These are phyloP conservation scores for Steinernema khuongi DNA, from an alignment of 1,140 invertebrate genomes.

Conservation along the genomic window DNA sequence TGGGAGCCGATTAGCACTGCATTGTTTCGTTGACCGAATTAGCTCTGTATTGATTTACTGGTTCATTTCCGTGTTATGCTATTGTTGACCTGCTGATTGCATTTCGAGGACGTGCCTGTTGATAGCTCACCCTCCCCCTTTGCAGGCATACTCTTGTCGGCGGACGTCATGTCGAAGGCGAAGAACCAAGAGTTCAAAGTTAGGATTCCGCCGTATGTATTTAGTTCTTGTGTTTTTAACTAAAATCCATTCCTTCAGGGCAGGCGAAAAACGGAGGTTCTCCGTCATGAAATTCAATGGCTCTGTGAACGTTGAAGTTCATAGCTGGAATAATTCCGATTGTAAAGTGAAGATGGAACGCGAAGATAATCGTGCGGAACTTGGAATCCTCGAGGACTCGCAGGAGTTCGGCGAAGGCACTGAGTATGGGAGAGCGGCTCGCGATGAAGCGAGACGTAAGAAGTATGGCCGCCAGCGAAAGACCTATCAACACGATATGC, in stretches of 20 bases:
- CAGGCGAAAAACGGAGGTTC: constrained; percentile 26
- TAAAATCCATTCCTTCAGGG: constrained; percentile 32
- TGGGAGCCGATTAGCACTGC: too few relatives aligned
- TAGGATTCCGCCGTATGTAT: not conserved
- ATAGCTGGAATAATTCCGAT: constrained; percentile 29
- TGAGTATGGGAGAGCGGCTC: constrained; percentile 53
- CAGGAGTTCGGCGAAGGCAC: constrained; percentile 52
- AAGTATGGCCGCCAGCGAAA: constrained; percentile 49
- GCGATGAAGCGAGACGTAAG: constrained; percentile 55
- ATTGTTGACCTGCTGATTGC: too few relatives aligned
- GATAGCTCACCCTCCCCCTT: too few relatives aligned
- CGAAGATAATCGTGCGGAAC: constrained; percentile 49
- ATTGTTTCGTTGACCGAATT: too few relatives aligned
- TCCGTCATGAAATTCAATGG: constrained; percentile 55
- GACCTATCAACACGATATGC: constrained; percentile 47
- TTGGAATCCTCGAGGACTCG: constrained; percentile 18
- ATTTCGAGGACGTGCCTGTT: too few relatives aligned
- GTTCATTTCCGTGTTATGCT: too few relatives aligned
- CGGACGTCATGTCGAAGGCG: too few relatives aligned
- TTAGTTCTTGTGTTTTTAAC: not conserved
- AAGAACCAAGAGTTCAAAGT: too few relatives aligned
- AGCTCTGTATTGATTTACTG: too few relatives aligned
- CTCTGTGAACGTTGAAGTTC: constrained; percentile 45
- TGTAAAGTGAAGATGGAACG: constrained; percentile 39
- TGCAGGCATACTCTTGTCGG: too few relatives aligned